These are phyloP conservation scores for Drosophila nasuta DNA, from an alignment of 1,140 invertebrate species.

Conservation along the genomic window DNA sequence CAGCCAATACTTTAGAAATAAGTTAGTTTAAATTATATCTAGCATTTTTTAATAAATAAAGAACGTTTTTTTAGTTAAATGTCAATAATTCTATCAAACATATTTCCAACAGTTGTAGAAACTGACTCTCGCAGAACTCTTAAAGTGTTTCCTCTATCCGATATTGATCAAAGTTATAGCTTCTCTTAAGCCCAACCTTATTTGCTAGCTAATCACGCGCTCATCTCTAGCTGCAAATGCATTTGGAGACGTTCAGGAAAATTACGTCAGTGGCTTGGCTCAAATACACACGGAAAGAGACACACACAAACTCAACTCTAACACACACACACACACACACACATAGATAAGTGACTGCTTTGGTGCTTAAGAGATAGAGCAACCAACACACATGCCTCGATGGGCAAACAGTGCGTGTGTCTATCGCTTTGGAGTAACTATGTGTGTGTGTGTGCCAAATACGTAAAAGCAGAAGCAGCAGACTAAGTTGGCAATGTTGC, in stretches of 20 bases:
- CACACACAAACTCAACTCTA: conserved; percentile 9
- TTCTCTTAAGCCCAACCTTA: not conserved
- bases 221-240: conserved; percentile 63
- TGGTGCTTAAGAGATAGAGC: conserved; percentile 72
- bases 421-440: not conserved
- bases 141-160: not conserved
- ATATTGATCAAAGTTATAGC: not conserved
- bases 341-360: conserved; percentile 68
- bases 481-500: conserved; percentile 60
- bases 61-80: too few relatives aligned
- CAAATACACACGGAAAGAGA: conserved; percentile 41
- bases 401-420: conserved; percentile 40
- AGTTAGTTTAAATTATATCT: too few relatives aligned
- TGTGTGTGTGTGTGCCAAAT: conserved; percentile 56
- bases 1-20: too few relatives aligned
- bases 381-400: conserved; percentile 34
- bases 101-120: too few relatives aligned
- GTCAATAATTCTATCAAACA: too few relatives aligned
- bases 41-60: too few relatives aligned
- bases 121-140: too few relatives aligned
- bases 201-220: conserved; percentile 1
- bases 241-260: conserved; percentile 72
- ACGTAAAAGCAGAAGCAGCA: conserved; percentile 47
- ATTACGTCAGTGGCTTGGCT: conserved; percentile 74
- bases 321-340: not conserved